phyloP scores from a whole-genome alignment of 2,888 invertebrate species.

The Tortricodes alternella region DNA sequence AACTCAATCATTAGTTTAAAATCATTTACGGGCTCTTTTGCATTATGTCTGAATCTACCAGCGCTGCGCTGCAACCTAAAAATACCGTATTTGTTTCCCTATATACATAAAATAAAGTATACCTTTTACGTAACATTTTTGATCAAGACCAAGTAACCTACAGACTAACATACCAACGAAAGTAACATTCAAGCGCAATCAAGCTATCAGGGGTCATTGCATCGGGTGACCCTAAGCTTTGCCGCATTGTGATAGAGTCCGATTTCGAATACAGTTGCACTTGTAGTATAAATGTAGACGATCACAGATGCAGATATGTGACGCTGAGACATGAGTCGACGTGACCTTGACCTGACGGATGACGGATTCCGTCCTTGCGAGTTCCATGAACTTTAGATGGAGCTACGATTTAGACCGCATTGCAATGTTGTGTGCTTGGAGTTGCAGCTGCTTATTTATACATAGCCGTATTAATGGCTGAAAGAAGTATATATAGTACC shows the following conservation, averaged over 20 bases:
- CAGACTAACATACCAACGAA: slow-evolving; percentile 63
- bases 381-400: slow-evolving; percentile 66
- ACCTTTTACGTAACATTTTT: neutral
- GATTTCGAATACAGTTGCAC: slow-evolving; percentile 51
- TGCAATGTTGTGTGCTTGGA: slow-evolving; percentile 12
- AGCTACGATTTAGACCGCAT: slow-evolving; percentile 35
- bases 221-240: slow-evolving; percentile 40
- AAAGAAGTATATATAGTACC: too few species aligned
- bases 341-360: slow-evolving; percentile 76
- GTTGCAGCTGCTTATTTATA: neutral
- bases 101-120: neutral
- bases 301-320: slow-evolving; percentile 77
- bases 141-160: slow-evolving; percentile 22
- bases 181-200: slow-evolving; percentile 63
- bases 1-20: too few species aligned
- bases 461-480: neutral
- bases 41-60: too few species aligned
- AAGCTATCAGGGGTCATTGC: slow-evolving; percentile 67
- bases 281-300: slow-evolving; percentile 69
- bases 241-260: slow-evolving; percentile 47
- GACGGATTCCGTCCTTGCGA: slow-evolving; percentile 80
- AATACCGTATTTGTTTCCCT: too few species aligned
- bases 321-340: slow-evolving; percentile 66
- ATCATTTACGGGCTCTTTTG: too few species aligned
- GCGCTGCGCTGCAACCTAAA: too few species aligned